Conservation (phyloP, 2,797 vertebrate genomes). For the Pseudopleuronectes americanus region DNA sequence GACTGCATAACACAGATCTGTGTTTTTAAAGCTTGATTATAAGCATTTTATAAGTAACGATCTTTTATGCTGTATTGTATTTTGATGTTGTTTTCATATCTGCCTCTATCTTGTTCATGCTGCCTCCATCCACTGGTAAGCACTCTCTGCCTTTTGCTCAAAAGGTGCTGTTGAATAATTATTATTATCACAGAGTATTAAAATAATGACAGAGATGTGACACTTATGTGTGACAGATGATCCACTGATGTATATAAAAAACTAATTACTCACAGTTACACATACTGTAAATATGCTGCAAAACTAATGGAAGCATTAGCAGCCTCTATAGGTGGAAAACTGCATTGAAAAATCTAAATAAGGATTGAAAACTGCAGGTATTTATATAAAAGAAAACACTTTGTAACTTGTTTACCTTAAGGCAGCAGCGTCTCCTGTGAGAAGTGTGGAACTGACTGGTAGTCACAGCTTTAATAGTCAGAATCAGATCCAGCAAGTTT, state of each 20-base stretch:
- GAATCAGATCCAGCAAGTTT: too few relatives aligned
- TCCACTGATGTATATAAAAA: not conserved
- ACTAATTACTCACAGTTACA: not conserved
- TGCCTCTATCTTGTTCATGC: not conserved
- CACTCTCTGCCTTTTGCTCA: not conserved
- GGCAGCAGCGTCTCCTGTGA: too few relatives aligned
- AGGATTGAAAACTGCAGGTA: not conserved
- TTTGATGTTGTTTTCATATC: not conserved
- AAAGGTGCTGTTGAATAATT: not conserved
- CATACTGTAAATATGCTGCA: not conserved
- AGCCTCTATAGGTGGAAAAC: not conserved
- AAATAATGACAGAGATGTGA: not conserved
- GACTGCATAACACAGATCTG: not conserved
- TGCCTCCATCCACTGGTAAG: not conserved
- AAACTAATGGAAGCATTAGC: not conserved
- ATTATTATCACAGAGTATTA: not conserved
- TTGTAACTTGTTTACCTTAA: too few relatives aligned
- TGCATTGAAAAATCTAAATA: not conserved
- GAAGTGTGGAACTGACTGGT: too few relatives aligned
- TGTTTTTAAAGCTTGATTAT: not conserved
- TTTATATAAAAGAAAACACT: not conserved
- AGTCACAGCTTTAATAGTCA: too few relatives aligned
- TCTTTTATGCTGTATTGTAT: not conserved
- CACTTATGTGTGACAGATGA: not conserved
- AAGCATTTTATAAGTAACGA: not conserved